phyloP scores from a whole-genome alignment of 2,113 vertebrate genomes.

The Etheostoma cragini region DNA sequence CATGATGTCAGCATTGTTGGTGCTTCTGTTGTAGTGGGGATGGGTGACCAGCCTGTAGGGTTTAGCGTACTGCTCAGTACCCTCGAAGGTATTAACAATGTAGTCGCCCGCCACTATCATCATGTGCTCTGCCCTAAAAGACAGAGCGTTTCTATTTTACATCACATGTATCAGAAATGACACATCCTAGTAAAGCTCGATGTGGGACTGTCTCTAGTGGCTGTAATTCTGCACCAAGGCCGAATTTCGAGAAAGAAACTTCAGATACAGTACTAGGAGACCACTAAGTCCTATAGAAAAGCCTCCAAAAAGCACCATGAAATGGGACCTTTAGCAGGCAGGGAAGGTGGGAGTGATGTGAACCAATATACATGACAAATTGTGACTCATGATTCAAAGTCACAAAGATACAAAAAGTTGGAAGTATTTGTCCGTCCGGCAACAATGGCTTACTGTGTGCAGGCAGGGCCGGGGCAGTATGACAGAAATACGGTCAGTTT shows the following conservation, averaged over 20 bases:
- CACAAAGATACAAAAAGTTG: conserved; percentile 14
- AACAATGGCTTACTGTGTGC: conserved; percentile 60
- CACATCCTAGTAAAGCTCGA: no score
- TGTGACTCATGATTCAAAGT: conserved; percentile 27
- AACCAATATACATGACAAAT: neutral
- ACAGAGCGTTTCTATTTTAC: conserved; percentile 12
- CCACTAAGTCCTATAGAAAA: no score
- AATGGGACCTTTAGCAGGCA: neutral
- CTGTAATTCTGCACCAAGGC: no score
- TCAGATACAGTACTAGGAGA: no score
- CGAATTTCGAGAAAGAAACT: no score
- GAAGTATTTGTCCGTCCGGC: conserved; percentile 26
- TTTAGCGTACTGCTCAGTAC: conserved; percentile 83
- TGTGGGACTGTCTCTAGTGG: no score
- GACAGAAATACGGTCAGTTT: conserved; percentile 48
- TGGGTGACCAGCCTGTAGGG: conserved; percentile 79
- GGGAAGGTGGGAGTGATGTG: neutral
- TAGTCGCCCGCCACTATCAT: conserved; percentile 84
- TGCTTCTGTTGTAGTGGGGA: conserved; percentile 81
- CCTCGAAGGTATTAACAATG: conserved; percentile 78
- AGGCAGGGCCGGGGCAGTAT: conserved; percentile 28
- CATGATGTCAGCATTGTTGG: conserved; percentile 87
- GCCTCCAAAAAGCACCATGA: no score
- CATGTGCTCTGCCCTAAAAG: conserved; percentile 79
- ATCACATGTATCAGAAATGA: neutral